phyloP scores from a whole-genome alignment of 1,140 invertebrate genomes.

The Drosophila jambulina region DNA sequence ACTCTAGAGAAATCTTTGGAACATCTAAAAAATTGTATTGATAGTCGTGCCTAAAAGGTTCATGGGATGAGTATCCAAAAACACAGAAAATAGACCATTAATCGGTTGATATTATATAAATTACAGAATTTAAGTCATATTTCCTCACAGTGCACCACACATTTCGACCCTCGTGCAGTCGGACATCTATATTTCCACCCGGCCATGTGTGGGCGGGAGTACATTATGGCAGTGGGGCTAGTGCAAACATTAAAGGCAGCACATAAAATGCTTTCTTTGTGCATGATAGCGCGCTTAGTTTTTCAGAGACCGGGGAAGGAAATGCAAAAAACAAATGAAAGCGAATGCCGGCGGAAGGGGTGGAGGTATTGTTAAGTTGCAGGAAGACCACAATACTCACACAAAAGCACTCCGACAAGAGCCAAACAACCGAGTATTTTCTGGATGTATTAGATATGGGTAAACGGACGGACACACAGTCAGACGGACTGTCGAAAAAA shows the following conservation, averaged over 20 bases:
- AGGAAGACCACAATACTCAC: conserved; percentile 61
- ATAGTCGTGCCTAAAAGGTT: too few relatives aligned
- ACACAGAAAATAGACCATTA: too few relatives aligned
- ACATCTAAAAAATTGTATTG: too few relatives aligned
- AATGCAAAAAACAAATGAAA: conserved; percentile 72
- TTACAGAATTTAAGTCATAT: too few relatives aligned
- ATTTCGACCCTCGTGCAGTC: not conserved
- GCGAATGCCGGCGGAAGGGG: conserved; percentile 41
- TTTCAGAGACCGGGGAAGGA: conserved; percentile 33
- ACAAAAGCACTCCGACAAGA: conserved; percentile 39
- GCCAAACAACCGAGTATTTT: conserved; percentile 31
- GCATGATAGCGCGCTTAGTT: conserved; percentile 53
- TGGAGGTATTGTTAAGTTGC: conserved; percentile 70
- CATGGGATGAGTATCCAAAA: too few relatives aligned
- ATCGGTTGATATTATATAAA: not conserved
- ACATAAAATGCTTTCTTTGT: conserved; percentile 79
- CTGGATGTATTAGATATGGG: conserved; percentile 65
- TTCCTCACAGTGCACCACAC: conserved; percentile 24
- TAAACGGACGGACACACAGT: conserved; percentile 14
- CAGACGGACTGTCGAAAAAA: conserved; percentile 38
- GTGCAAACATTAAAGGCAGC: conserved; percentile 75
- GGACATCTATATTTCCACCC: conserved; percentile 11
- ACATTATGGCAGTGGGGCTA: conserved; percentile 74
- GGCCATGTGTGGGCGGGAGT: conserved; percentile 41
- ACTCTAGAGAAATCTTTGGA: not conserved